Base-by-base conservation (phyloP, 2,113 vertebrate genomes). In the Hyla sarda region DNA sequence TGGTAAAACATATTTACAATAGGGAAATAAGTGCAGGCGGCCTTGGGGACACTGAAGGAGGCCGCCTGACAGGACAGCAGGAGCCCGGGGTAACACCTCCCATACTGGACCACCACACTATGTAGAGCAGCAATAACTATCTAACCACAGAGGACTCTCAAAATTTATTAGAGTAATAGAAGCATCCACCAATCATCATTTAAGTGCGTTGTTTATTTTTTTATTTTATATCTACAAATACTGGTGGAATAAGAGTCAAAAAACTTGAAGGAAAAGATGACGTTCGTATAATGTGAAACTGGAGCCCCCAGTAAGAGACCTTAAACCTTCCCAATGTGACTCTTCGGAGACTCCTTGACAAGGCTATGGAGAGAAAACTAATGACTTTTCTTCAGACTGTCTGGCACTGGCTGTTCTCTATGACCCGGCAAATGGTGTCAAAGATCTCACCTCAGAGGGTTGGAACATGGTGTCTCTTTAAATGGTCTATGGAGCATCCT, bases 351-450 rank as follows among this genome's bases (percentile, higher is more conserved):
- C 88, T 88, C 77, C 82, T 86, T 87, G 85, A 90, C 89, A 90
- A 88, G 71, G 83, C 91, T 86, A 82, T 87, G 79, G 90, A 92
- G 92, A 88, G 87, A 92, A 92, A 92, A 92, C 91, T 92, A 91
- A 92, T 92, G 90, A 90, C 89, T 89, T 90, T 90, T 90, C 92
- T 89, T 91, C 92, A 93, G 93, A 87, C 87, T 90, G 91, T 88
- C 90, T 91, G 91, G 92, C 89, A 89, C 87, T 91, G 90, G 88
- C 87, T 82, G 84, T 88, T 92, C 92, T 92, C 90, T 90, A 90
- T 86, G 91, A 92, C 89, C 92, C 89, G 90, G 91, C 92, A 93
- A 91, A 92, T 88, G 86, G 91, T 94, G 93, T 93, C 92, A 93
- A 92, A 92, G 90, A 91, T 90, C 89, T 87, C 90, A 91, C 92